Percentiles rank a stretch among this genome's conserved stretches.
Conservation (phyloP, 2,113 vertebrate genomes). For the Ammodytes marinus region DNA sequence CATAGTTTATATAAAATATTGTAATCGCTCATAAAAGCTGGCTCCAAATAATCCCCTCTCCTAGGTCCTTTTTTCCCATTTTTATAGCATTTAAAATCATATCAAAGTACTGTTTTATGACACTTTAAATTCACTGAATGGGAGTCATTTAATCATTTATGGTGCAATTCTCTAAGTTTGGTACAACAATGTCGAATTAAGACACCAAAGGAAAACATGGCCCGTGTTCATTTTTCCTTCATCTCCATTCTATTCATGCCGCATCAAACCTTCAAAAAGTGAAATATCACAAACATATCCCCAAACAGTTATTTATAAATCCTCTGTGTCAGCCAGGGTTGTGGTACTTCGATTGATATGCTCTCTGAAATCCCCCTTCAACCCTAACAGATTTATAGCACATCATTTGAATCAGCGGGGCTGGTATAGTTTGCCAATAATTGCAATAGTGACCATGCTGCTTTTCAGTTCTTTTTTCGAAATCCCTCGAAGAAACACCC, state of each 20-base stretch:
- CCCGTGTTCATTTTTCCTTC: constrained; percentile 14
- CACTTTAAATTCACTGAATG: constrained; percentile 30
- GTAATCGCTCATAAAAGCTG: constrained; percentile 55
- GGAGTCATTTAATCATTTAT: constrained; percentile 22
- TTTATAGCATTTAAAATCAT: constrained; percentile 40
- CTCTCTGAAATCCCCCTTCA: constrained; percentile 32
- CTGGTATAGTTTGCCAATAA: constrained; percentile 29
- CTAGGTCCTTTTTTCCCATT: background rate
- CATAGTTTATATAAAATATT: constrained; percentile 69
- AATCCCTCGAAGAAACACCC: constrained; percentile 16
- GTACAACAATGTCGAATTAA: constrained; percentile 37
- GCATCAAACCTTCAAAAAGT: background rate
- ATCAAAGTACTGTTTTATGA: constrained; percentile 32
- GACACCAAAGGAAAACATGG: constrained; percentile 10
- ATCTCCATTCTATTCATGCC: constrained; percentile 10
- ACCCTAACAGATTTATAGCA: constrained; percentile 46
- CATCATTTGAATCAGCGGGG: constrained; percentile 32
- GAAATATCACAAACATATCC: background rate
- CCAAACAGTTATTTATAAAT: constrained; percentile 22
- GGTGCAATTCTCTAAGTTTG: constrained; percentile 5
- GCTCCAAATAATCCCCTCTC: constrained; percentile 24
- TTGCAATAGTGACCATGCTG: constrained; percentile 36
- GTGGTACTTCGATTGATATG: constrained; percentile 46
- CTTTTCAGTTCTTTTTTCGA: constrained; percentile 53
- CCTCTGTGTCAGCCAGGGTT: constrained; percentile 43